phyloP scores from a whole-genome alignment of 2,888 invertebrate genomes.

The Chelonus formosanus region DNA sequence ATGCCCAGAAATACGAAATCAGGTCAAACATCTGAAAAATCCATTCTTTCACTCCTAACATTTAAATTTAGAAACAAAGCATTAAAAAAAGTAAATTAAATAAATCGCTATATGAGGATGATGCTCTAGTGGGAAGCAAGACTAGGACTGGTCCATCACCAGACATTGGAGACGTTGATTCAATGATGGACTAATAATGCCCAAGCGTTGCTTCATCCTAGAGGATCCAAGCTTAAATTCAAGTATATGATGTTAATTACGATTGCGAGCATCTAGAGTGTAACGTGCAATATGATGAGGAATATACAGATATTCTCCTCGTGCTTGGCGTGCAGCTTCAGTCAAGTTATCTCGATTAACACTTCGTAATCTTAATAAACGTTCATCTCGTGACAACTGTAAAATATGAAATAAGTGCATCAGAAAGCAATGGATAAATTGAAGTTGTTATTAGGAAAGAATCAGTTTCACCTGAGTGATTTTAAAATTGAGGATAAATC shows the following conservation, averaged over 20 bases:
- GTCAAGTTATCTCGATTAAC: constrained; percentile 69
- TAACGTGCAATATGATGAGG: constrained; percentile 71
- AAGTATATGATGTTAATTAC: constrained; percentile 59
- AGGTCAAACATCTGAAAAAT: too few species aligned
- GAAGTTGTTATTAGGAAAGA: constrained; percentile 3
- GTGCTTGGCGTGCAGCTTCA: constrained; percentile 69
- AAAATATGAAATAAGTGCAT: constrained; percentile 34
- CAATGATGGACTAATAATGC: too few species aligned
- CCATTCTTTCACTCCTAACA: too few species aligned
- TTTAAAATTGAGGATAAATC: constrained; percentile 73
- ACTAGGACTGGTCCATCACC: too few species aligned
- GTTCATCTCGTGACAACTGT: constrained; percentile 69
- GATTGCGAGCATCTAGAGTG: constrained; percentile 70
- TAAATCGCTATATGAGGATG: too few species aligned
- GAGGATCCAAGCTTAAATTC: constrained; percentile 34
- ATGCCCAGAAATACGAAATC: too few species aligned
- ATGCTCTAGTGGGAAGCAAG: too few species aligned
- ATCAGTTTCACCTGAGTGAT: constrained; percentile 69
- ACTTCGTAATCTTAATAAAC: constrained; percentile 66
- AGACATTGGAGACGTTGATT: too few species aligned
- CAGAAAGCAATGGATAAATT: constrained; percentile 8
- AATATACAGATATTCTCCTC: constrained; percentile 70
- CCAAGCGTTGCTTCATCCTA: too few species aligned
- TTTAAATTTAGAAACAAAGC: too few species aligned
- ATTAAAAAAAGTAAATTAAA: too few species aligned